Base-by-base conservation (phyloP, 2,113 vertebrate species). In the Solea solea region DNA sequence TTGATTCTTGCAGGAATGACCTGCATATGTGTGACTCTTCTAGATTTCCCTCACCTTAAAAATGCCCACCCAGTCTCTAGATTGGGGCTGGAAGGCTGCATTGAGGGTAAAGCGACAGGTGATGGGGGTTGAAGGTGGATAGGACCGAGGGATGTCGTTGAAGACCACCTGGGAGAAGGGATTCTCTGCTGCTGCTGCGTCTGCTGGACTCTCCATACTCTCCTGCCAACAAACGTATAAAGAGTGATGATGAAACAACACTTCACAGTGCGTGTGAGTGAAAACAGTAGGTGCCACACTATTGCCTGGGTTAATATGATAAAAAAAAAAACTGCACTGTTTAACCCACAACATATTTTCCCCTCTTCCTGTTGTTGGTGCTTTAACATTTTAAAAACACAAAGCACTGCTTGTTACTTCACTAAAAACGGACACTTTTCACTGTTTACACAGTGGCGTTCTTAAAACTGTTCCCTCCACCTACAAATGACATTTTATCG, bases 31-130 rank as follows among this genome's bases (percentile, higher is more conserved):
- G 21, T 1, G 21, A 21, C 21, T 21, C 21, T 34, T 34, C 34
- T 34, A 34, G 5, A 34, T 2, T 45, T 42, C 48, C 15, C 86
- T 44, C 52, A 95, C 94, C 91, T 94, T 95, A 57, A 92, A 95
- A 9, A 95, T 88, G 45, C 94, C 94, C 57, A 95, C 89, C 94
- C 94, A 95, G 84, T 95, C 93, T 12, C 87, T 89, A 0, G 76
- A 4, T 61, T 62, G 68, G 1, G 91, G 72, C 55, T 81, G 77
- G 59, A 94, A 73, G 53, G 55, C 56, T 0, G 52, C 42, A 0
- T 81, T 86, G 64, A 94, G 21, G 5, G 68, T 91, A 84, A 92
- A 95, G 56, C 16, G 0, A 85, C 93, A 95, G 57, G 68, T 91
- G 51, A 95, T 8, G 0, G 62, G 12, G 12, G 57, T 25, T 2